A percentile compares a stretch with the other conserved stretches of the same genome.
phyloP scores from a whole-genome alignment of 2,113 vertebrate species.

The Etheostoma cragini region DNA sequence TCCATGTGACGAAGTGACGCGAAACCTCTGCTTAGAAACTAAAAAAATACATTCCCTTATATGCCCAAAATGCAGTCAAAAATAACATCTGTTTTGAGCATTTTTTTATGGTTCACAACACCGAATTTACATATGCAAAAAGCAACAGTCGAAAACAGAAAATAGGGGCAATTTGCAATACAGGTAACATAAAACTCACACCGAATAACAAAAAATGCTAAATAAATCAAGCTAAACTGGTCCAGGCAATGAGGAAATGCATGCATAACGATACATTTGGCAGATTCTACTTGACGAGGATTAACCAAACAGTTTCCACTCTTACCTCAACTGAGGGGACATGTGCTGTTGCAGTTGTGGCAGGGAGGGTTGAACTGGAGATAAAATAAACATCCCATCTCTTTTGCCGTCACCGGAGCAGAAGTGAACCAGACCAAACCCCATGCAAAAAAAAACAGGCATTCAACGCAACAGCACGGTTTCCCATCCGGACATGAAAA shows the following conservation, averaged over 20 bases:
- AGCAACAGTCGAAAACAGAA: neutral
- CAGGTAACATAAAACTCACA: neutral
- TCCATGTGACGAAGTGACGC: neutral
- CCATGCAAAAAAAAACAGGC: neutral
- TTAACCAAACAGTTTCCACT: neutral
- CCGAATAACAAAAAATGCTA: neutral
- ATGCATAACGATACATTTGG: neutral
- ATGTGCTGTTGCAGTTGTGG: conserved; percentile 53
- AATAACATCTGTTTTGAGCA: neutral
- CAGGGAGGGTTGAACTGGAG: conserved; percentile 48
- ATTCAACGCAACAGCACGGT: neutral
- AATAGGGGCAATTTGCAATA: neutral
- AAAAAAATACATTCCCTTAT: neutral
- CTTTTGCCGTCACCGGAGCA: conserved; percentile 41
- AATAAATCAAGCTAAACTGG: neutral
- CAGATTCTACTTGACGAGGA: neutral
- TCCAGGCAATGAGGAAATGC: conserved; percentile 2
- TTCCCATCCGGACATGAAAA: conserved; percentile 10
- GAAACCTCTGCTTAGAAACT: neutral
- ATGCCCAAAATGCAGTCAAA: neutral
- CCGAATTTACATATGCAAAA: conserved; percentile 35
- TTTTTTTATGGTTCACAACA: neutral
- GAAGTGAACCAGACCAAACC: conserved; percentile 21
- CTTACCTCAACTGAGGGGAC: conserved; percentile 61
- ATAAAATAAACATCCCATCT: conserved; percentile 72